These are phyloP conservation scores for Ellobius talpinus DNA, from an alignment of 2,113 vertebrate species.

Conservation along the genomic window DNA sequence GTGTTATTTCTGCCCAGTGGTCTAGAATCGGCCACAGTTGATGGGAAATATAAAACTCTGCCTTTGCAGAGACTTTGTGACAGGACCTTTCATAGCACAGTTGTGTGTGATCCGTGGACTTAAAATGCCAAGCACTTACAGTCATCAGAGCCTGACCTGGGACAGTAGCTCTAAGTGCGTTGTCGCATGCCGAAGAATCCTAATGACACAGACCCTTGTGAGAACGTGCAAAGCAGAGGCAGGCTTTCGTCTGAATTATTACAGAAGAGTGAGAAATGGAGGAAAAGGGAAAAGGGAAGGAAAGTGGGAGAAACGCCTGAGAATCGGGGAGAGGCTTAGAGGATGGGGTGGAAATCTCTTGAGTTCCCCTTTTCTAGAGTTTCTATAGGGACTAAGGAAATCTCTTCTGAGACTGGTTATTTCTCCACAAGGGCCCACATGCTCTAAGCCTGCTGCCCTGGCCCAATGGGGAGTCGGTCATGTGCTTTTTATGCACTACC, in stretches of 20 bases:
- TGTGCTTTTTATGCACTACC: background rate
- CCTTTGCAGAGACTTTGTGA: background rate
- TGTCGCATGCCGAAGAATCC: background rate
- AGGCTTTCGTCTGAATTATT: background rate
- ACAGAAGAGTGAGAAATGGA: background rate
- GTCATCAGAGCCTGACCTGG: background rate
- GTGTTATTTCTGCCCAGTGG: background rate
- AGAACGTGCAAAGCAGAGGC: background rate
- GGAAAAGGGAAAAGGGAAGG: background rate
- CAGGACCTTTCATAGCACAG: background rate
- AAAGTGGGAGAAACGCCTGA: background rate
- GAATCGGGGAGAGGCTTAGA: background rate
- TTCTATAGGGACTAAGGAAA: background rate
- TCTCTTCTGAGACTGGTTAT: background rate
- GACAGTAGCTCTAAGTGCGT: background rate
- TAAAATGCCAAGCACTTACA: background rate
- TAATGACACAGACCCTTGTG: background rate
- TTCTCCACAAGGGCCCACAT: background rate
- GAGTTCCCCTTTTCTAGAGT: background rate
- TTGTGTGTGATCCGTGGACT: background rate
- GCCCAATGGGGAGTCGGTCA: background rate
- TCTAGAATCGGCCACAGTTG: background rate
- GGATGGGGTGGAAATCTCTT: too few relatives aligned
- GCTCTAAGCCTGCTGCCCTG: background rate
- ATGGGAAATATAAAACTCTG: conserved; percentile 22